phyloP scores from a whole-genome alignment of 2,888 invertebrate genomes.

The Plebejus melissa region DNA sequence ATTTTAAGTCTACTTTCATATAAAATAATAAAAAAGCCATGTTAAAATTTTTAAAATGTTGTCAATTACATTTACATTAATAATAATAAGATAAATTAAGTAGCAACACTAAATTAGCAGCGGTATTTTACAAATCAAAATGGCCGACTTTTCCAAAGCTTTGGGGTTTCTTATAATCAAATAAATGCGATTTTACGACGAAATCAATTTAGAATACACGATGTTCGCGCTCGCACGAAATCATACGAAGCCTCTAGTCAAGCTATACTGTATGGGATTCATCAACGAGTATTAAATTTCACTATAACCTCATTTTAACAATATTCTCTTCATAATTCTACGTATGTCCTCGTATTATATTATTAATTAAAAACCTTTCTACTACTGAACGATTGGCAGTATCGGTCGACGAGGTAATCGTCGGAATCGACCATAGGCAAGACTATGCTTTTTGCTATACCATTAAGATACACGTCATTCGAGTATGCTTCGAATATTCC shows the following conservation, averaged over 20 bases:
- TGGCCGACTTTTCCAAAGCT: conserved; percentile 7
- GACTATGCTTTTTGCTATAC: conserved; percentile 18
- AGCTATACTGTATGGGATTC: conserved; percentile 55
- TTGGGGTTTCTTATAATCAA: conserved; percentile 15
- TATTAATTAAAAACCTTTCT: conserved; percentile 45
- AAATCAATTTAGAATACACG: conserved; percentile 7
- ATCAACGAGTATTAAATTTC: conserved; percentile 74
- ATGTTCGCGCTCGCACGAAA: conserved; percentile 27
- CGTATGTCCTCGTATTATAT: conserved; percentile 58
- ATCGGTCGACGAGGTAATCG: conserved; percentile 45
- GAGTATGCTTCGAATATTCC: conserved; percentile 16
- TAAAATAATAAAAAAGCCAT: too few species aligned
- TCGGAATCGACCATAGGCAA: conserved; percentile 41
- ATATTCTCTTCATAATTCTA: conserved; percentile 62
- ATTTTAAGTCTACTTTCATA: too few species aligned
- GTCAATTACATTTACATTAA: neutral
- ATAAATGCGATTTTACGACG: conserved; percentile 14
- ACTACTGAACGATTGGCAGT: conserved; percentile 70
- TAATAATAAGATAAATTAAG: neutral
- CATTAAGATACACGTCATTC: conserved; percentile 14
- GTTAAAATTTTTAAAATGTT: too few species aligned
- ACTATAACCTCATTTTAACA: conserved; percentile 72
- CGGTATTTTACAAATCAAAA: neutral
- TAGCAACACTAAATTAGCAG: neutral
- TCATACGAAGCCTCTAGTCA: conserved; percentile 33